Evolutionary conservation across 2,113 vertebrate genomes (phyloP).

Genomic region (Balaeniceps rex): DNA sequence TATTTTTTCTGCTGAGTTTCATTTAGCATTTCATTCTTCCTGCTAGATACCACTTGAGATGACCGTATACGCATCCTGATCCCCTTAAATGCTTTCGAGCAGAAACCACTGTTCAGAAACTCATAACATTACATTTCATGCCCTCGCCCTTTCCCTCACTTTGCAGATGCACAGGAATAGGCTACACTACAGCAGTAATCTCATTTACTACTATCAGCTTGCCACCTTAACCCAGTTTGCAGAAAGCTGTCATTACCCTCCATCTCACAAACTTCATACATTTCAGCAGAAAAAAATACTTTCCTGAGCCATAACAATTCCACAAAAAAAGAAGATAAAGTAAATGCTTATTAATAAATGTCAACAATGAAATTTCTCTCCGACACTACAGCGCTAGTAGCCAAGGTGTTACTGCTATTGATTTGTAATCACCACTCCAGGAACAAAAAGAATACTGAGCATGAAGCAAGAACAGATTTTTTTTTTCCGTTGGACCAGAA

Average conservation of each 20-base stretch:
- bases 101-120: constrained; percentile 8
- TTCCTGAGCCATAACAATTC: background rate
- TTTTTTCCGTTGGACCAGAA: background rate
- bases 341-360: background rate
- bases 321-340: background rate
- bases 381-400: background rate
- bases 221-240: background rate
- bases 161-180: background rate
- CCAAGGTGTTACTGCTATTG: background rate
- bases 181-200: background rate
- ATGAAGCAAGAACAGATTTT: background rate
- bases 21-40: background rate
- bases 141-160: background rate
- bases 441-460: background rate
- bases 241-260: background rate
- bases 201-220: background rate
- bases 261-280: background rate
- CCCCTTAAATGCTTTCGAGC: background rate
- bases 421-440: background rate
- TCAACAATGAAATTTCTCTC: background rate
- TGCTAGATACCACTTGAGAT: background rate
- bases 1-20: background rate
- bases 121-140: background rate
- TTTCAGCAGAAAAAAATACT: background rate
- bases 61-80: background rate